Base-by-base conservation (phyloP, 2,113 vertebrate species). In the Melospiza melodia region DNA sequence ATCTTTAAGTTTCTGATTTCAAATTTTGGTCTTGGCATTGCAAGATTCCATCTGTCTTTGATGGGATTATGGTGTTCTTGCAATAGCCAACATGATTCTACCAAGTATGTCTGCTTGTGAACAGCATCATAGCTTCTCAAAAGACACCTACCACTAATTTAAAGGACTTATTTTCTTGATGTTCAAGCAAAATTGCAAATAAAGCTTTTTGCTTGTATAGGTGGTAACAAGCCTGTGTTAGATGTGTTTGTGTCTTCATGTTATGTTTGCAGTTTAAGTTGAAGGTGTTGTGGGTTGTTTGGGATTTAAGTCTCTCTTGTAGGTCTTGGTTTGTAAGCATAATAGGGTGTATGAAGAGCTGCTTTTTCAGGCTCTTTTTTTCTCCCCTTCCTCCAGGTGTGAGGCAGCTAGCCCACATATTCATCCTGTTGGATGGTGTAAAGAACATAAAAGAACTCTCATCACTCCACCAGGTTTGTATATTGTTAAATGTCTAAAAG, bases 371-470 rank as follows among this genome's bases (percentile, higher is more conserved):
- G 27, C 10, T 18, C 3, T 68, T 21, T 91, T 31, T 94, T 82
- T 58, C 18, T 33, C 33, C 46, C 65, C 14, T 23, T 90, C 15
- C 31, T 95, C 22, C 87, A 99, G 98, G 98, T 99, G 98, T 96
- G 98, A 99, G 94, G 98, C 98, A 46, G 98, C 98, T 33, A 98
- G 98, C 87, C 98, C 98, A 48, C 98, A 99, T 87, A 99, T 99
- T 87, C 98, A 99, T 95, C 98, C 98, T 5, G 98, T 99, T 72
- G 98, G 98, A 57, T 99, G 98, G 98, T 99, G 98, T 97, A 98
- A 98, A 94, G 98, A 99, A 90, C 98, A 99, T 61, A 97, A 98
- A 94, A 98, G 97, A 91, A 98, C 97, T 33, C 98, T 99, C 17
- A 98, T 98, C 77, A 98, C 98, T 4, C 98, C 98, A 31, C 98